phyloP scores from a whole-genome alignment of 2,888 invertebrate species.

The Drosophila meridionalis region DNA sequence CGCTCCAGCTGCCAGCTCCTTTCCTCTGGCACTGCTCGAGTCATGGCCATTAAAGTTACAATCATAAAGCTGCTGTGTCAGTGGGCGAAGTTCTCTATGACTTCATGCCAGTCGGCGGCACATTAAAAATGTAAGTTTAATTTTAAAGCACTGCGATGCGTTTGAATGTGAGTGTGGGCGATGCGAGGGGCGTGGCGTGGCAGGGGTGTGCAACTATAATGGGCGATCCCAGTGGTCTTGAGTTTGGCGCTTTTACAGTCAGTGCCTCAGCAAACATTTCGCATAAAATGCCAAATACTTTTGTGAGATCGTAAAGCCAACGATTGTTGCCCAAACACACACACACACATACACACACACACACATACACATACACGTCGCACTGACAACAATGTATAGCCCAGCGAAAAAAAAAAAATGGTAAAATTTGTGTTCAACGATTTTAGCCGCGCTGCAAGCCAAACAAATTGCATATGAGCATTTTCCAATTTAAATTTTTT shows the following conservation, averaged over 20 bases:
- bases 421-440: slow-evolving; percentile 62
- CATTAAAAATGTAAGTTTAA: slow-evolving; percentile 73
- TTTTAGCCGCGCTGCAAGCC: slow-evolving; percentile 47
- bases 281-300: slow-evolving; percentile 74
- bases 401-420: slow-evolving; percentile 25
- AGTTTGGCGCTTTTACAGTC: slow-evolving; percentile 39
- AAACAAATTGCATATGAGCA: slow-evolving; percentile 76
- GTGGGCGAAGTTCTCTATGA: slow-evolving; percentile 18
- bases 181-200: neutral
- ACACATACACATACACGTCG: neutral
- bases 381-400: slow-evolving; percentile 37
- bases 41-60: slow-evolving; percentile 60
- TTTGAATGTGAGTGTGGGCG: neutral
- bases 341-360: neutral
- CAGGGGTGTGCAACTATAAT: slow-evolving; percentile 45
- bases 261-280: slow-evolving; percentile 62
- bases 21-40: slow-evolving; percentile 13
- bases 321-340: slow-evolving; percentile 59
- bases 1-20: neutral
- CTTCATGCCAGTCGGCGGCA: slow-evolving; percentile 34
- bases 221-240: slow-evolving; percentile 42
- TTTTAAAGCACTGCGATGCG: slow-evolving; percentile 49
- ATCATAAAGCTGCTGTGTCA: slow-evolving; percentile 61
- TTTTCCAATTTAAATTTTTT: slow-evolving; percentile 73
- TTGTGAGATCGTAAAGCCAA: slow-evolving; percentile 71